phyloP scores from a whole-genome alignment of 1,140 invertebrate genomes.

The Drosophila pseudoananassae region DNA sequence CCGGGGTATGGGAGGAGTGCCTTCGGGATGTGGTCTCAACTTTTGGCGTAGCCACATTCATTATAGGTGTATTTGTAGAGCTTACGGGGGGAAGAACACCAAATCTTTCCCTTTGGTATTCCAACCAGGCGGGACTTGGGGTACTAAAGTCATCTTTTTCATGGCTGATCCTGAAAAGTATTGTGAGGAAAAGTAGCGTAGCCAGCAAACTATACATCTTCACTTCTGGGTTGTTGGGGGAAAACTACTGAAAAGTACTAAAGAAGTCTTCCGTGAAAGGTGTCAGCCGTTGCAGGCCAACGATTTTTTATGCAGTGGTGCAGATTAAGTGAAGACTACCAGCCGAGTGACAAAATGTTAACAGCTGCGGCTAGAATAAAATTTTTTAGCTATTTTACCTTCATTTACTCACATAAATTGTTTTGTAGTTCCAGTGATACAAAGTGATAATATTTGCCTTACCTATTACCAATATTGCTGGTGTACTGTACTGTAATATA shows the following conservation, averaged over 20 bases:
- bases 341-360: constrained; percentile 1
- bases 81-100: constrained; percentile 30
- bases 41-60: constrained; percentile 41
- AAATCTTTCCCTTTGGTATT: constrained; percentile 73
- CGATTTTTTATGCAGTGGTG: constrained; percentile 1
- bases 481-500: constrained; percentile 11
- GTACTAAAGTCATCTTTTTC: constrained; percentile 54
- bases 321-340: background rate
- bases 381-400: no score
- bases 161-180: constrained; percentile 20
- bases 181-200: constrained; percentile 26
- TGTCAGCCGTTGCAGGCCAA: constrained; percentile 61
- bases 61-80: constrained; percentile 15
- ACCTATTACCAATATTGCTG: background rate
- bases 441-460: background rate
- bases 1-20: constrained; percentile 42
- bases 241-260: constrained; percentile 32
- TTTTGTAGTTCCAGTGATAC: no score
- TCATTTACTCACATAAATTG: no score
- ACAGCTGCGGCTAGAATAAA: constrained; percentile 3
- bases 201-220: constrained; percentile 49
- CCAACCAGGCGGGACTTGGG: constrained; percentile 71
- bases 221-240: background rate
- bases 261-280: constrained; percentile 35
- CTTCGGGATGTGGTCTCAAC: constrained; percentile 65